phyloP scores from a whole-genome alignment of 1,140 invertebrate species.

The Batillaria attramentaria region DNA sequence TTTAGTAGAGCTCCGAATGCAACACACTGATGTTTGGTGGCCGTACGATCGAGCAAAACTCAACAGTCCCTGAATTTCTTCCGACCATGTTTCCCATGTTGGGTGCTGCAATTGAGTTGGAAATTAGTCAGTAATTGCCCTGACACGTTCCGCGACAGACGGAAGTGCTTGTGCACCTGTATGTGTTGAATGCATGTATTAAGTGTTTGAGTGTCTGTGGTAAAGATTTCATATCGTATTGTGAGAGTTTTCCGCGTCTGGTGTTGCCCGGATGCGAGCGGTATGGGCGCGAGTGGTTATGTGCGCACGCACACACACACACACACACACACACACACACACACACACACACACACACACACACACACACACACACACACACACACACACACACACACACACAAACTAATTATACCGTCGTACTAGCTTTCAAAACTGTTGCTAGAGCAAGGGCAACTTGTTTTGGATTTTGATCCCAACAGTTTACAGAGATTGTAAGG shows the following conservation, averaged over 20 bases:
- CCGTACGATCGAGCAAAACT: no score
- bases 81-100: neutral
- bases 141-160: neutral
- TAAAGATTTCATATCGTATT: no score
- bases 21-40: no score
- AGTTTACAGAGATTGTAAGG: neutral
- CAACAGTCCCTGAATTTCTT: no score
- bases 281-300: no score
- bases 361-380: neutral
- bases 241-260: no score
- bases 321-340: neutral
- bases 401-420: neutral
- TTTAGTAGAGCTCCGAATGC: no score
- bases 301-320: neutral
- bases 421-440: no score
- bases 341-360: neutral
- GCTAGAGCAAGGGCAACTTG: no score
- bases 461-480: no score
- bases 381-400: neutral
- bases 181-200: neutral
- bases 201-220: no score
- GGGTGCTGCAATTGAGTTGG: neutral
- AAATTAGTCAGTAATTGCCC: neutral
- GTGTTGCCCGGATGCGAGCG: neutral
- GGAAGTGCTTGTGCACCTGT: neutral